Evolutionary conservation across 2,113 vertebrate species (phyloP).

Genomic region (Lophura nycthemera): DNA sequence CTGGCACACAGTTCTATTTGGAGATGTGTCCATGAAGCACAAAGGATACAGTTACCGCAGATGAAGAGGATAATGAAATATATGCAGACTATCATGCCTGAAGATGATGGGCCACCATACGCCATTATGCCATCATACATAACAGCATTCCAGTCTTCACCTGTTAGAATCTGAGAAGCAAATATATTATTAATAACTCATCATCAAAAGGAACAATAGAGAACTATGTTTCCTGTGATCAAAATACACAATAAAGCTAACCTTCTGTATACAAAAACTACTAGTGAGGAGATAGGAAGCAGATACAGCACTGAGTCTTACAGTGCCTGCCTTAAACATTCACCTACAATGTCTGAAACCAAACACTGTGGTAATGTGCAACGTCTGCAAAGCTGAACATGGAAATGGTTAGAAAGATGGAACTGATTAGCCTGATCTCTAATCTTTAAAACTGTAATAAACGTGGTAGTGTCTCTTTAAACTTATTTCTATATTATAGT

Average conservation of each 20-base stretch:
- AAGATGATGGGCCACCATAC: slow-evolving; percentile 94
- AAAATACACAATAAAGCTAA: not conserved
- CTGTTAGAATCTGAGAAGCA: slow-evolving; percentile 90
- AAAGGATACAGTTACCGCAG: slow-evolving; percentile 99
- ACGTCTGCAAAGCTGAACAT: not conserved
- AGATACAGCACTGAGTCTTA: not conserved
- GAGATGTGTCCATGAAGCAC: not conserved
- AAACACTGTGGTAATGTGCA: not conserved
- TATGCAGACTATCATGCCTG: slow-evolving; percentile 97
- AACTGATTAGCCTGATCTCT: not conserved
- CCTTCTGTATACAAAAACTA: not conserved
- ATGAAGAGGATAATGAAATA: slow-evolving; percentile 99
- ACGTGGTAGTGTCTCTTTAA: not conserved
- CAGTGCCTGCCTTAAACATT: not conserved
- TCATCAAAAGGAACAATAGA: not conserved
- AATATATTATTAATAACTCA: not conserved
- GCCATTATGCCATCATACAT: slow-evolving; percentile 99
- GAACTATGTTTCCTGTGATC: not conserved
- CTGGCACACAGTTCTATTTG: not conserved
- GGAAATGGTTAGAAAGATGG: not conserved
- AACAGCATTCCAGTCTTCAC: slow-evolving; percentile 98
- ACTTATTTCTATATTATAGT: not conserved
- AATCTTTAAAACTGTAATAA: not conserved
- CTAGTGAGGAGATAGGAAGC: not conserved
- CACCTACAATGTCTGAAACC: not conserved